These are phyloP conservation scores for Spea hammondii DNA, from an alignment of 2,797 vertebrate species.

Conservation along the genomic window DNA sequence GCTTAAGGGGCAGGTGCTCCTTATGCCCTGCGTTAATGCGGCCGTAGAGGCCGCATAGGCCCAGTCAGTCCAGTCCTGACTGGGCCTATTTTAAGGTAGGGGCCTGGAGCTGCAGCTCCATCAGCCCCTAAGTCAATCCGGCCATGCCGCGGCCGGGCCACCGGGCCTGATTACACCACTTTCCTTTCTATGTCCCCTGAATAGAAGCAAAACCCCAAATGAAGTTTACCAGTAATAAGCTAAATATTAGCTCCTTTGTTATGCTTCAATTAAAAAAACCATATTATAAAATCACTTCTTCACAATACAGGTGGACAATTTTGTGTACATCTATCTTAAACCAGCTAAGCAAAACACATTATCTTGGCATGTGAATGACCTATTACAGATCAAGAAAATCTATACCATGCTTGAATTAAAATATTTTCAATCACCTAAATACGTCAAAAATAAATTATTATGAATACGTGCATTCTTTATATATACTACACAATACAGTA, in stretches of 20 bases:
- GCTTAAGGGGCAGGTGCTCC: too few species aligned
- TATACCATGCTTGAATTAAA: constrained; percentile 23
- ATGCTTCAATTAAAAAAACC: background rate
- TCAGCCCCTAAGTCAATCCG: too few species aligned
- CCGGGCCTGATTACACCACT: too few species aligned
- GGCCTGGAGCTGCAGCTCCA: too few species aligned
- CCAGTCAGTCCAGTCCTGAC: too few species aligned
- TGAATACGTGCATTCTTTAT: constrained; percentile 26
- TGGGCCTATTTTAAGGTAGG: too few species aligned
- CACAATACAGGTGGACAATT: background rate
- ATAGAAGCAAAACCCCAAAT: too few species aligned
- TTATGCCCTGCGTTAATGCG: too few species aligned
- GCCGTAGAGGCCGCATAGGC: too few species aligned
- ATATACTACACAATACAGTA: constrained; percentile 10
- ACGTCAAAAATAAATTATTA: constrained; percentile 46
- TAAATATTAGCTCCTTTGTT: background rate
- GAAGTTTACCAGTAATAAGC: background rate
- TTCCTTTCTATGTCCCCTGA: too few species aligned
- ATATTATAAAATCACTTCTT: background rate
- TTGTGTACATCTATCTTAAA: background rate
- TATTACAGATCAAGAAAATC: constrained; percentile 36
- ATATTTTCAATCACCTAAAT: constrained; percentile 40
- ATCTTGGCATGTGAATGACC: constrained; percentile 13
- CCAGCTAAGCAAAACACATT: background rate
- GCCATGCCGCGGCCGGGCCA: too few species aligned